These are phyloP conservation scores for Crematogaster levior DNA, from an alignment of 2,888 invertebrate genomes.

Conservation along the genomic window DNA sequence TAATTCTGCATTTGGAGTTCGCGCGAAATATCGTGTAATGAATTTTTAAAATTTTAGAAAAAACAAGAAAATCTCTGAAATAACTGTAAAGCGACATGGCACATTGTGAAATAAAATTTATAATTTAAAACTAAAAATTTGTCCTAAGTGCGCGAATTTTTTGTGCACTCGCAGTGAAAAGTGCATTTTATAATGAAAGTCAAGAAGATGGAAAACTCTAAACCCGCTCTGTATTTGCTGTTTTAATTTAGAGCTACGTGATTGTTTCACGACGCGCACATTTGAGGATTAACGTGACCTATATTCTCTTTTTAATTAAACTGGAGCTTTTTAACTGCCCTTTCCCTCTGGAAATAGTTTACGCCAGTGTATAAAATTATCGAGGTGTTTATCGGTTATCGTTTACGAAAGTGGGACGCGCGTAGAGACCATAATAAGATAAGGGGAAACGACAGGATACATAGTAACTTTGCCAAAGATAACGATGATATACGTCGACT, in stretches of 20 bases:
- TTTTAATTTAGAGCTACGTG: constrained; percentile 40
- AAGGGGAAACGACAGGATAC: neutral
- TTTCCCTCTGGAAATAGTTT: constrained; percentile 23
- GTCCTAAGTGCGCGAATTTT: neutral
- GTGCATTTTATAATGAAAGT: constrained; percentile 23
- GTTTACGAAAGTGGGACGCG: constrained; percentile 17
- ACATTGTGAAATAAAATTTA: neutral
- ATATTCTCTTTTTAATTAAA: constrained; percentile 50
- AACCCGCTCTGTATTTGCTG: neutral
- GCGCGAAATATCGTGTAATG: neutral
- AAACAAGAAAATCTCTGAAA: too few relatives aligned
- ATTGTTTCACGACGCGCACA: constrained; percentile 13
- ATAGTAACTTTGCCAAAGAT: neutral
- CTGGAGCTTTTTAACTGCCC: constrained; percentile 9
- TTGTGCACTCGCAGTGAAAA: neutral
- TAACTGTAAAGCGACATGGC: neutral
- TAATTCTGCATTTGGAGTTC: neutral
- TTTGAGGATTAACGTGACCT: neutral
- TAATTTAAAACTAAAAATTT: neutral
- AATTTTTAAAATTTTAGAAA: neutral
- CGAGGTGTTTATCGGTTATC: constrained; percentile 46
- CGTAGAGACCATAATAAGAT: constrained; percentile 21
- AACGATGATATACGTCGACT: constrained; percentile 30
- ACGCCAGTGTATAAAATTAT: constrained; percentile 30
- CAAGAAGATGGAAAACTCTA: neutral